Percentiles rank a stretch among this genome's conserved stretches.
Conservation (phyloP, 2,888 invertebrate species). For the Volucella zonaria region DNA sequence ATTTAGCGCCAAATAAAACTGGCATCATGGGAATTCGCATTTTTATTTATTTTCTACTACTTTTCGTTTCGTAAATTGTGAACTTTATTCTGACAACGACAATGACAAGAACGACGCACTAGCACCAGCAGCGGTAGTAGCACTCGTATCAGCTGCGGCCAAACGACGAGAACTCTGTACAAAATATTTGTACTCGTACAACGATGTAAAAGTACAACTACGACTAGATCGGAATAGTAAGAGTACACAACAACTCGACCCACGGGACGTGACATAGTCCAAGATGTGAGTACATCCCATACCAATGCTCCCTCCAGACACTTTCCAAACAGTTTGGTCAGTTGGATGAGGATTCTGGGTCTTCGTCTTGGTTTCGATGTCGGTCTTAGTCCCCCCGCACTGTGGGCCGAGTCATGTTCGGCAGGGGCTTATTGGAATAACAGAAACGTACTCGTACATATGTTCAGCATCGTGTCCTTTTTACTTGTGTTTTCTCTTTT, state of each 20-base stretch:
- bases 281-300: conserved; percentile 13
- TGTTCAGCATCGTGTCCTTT: conserved; percentile 63
- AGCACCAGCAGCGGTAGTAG: no score
- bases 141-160: neutral
- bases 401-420: conserved; percentile 39
- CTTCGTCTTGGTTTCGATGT: no score
- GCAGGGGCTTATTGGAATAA: conserved; percentile 55
- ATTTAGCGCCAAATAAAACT: conserved; percentile 72
- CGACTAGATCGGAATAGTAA: neutral
- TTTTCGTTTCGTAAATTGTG: conserved; percentile 63
- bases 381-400: no score
- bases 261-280: conserved; percentile 56
- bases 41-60: conserved; percentile 66
- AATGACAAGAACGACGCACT: conserved; percentile 14
- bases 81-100: conserved; percentile 49
- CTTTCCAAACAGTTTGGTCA: neutral
- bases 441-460: conserved; percentile 64
- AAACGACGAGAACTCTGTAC: conserved; percentile 19
- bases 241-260: conserved; percentile 57
- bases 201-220: neutral
- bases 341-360: neutral
- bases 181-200: neutral
- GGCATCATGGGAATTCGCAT: conserved; percentile 67
- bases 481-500: conserved; percentile 47
- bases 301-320: conserved; percentile 4